Evolutionary conservation across 2,113 vertebrate species (phyloP).

Genomic region (Nannospalax galili): DNA sequence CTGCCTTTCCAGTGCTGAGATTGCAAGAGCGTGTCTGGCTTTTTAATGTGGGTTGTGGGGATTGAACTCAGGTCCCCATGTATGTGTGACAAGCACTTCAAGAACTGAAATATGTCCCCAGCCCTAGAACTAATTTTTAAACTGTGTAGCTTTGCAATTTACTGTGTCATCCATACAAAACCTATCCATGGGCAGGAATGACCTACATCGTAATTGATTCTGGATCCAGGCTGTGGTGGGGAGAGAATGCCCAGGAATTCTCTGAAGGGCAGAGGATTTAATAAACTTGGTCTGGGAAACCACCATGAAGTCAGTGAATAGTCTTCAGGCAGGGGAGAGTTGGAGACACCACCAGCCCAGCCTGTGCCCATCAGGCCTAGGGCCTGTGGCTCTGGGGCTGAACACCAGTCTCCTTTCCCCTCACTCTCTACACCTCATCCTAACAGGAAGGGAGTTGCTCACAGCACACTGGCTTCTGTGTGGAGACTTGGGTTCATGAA

Average conservation of each 20-base stretch:
- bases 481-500: neutral
- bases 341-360: neutral
- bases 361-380: neutral
- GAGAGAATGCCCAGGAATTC: neutral
- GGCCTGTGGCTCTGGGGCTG: neutral
- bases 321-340: accelerated
- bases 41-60: neutral
- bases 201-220: accelerated
- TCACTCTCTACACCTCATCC: neutral
- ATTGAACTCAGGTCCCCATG: neutral
- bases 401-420: neutral
- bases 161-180: neutral
- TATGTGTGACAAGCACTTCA: neutral
- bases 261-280: neutral
- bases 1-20: neutral
- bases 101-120: neutral
- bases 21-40: neutral
- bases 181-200: neutral
- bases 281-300: neutral
- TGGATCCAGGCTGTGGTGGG: accelerated
- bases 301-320: neutral
- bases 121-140: neutral
- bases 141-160: neutral
- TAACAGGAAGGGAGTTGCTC: neutral
- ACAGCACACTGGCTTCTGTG: neutral